Base-by-base conservation (phyloP, 2,113 vertebrate genomes). In the Tretioscincus oriximinensis region DNA sequence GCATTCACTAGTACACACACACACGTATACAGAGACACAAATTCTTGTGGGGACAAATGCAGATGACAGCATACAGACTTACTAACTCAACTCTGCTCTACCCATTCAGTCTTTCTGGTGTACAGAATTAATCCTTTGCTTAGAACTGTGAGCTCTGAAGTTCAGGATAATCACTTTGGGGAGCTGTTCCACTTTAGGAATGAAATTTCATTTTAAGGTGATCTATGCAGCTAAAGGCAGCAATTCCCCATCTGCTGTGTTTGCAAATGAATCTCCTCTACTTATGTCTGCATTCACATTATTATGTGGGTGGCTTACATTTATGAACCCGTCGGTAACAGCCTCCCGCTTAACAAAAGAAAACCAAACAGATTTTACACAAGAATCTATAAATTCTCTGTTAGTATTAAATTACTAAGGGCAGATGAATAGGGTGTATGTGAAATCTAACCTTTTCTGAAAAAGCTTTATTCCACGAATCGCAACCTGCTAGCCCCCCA, bases 221-320 rank as follows among this genome's bases (percentile, higher is more conserved):
- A 72, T 80, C 58, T 47, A 66, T 88, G 81, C 63, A 79, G 45
- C 61, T 60, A 86, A 86, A 73, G 49, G n/a, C 18, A 31, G 75
- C 20, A 61, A 67, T 67, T 70, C 22, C 47, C 26, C 78, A 76
- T 0, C 84, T 49, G 85, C 87, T 76, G 81, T 76, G 66, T 85
- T 4, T 60, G 74, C 66, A 29, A 67, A 84, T 78, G 89, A 90
- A 84, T 84, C 74, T 89, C 49, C 65, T 35, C 28, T 68, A 61
- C 86, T 89, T 90, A 90, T 92, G 91, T 87, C 88, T 84, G 87
- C 63, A 83, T 89, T 89, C 81, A 76, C 85, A 68, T 88, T 88
- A 87, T 78, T 83, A 81, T 84, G 85, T 82, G 86, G 82, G 85
- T 86, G 31, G 58, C 77, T 85, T 88, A 88, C 84, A 81, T 82